phyloP scores from a whole-genome alignment of 2,797 vertebrate genomes.

The Diglossa cyanea region DNA sequence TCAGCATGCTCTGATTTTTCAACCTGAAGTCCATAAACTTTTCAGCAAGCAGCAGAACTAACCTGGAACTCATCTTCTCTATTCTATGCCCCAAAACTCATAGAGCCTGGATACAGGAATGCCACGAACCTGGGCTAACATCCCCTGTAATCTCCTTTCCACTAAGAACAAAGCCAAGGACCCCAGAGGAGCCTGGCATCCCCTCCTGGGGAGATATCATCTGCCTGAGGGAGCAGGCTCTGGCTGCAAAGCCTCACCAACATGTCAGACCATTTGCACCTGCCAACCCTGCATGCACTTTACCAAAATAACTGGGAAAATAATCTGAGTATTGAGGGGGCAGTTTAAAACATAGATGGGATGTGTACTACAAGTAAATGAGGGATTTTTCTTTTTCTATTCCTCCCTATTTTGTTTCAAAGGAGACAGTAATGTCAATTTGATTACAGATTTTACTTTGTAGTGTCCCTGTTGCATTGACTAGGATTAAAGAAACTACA shows the following conservation, averaged over 20 bases:
- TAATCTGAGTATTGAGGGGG: background rate
- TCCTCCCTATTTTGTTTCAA: background rate
- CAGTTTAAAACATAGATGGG: background rate
- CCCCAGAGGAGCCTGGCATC: background rate
- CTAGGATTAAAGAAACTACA: background rate
- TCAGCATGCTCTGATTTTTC: background rate
- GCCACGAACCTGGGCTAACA: fast-evolving
- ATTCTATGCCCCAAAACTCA: background rate
- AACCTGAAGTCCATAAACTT: background rate
- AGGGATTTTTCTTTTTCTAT: background rate
- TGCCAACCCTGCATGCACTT: background rate
- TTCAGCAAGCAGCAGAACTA: background rate
- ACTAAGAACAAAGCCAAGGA: background rate
- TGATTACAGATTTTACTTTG: background rate
- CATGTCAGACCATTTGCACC: background rate
- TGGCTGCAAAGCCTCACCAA: background rate
- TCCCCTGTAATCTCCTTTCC: background rate
- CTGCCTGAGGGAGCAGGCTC: background rate
- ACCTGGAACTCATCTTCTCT: background rate
- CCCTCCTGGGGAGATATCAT: no score
- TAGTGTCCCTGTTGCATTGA: background rate
- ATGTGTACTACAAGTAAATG: background rate
- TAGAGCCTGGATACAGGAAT: fast-evolving
- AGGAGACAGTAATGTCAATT: background rate
- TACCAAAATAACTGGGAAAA: background rate